Base-by-base conservation (phyloP, 2,888 invertebrate genomes). In the Acleris laterana region DNA sequence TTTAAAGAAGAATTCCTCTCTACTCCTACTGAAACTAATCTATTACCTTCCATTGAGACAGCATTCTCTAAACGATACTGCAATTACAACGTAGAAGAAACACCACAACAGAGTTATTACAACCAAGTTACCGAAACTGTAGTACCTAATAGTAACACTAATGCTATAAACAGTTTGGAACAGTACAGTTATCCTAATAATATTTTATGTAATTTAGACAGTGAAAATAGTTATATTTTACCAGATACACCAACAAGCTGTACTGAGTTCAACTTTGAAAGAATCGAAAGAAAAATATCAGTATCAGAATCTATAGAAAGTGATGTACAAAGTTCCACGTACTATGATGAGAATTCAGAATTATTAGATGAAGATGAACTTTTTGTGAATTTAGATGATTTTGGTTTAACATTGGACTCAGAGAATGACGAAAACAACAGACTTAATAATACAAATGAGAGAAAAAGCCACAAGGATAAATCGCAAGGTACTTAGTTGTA, bases 171-270 rank as follows among this genome's bases (percentile, higher is more conserved):
- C 68, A 93, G 85, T 71, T 69, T 93, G 68, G 93, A 93, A 63
- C 89, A 89, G 63, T 93, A 89, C 61, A 93, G 92, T 68, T 93
- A 93, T 72, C 91, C 92, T 0, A 91, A 93, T 62, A 93, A 93
- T 59, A 85, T 92, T 60, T 75, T 92, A 2, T 86, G 87, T 46
- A 91, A 90, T 73, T 76, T 93, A 66, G 89, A 90, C 48, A 77
- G 68, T 68, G 85, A 87, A 62, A 90, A 85, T 58, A 85, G 80
- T 59, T 90, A 92, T 51, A 79, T 82, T 20, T 69, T 91, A 62
- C 90, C 91, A 0, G 91, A 93, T 68, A 91, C 93, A 1, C 90
- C 92, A 1, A 91, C 90, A 0, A 92, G 93, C 76, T 89, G 89
- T 68, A 82, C 80, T 7, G 93, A 93, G 75, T 93, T 90, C 32